Percentiles rank a stretch among this genome's conserved stretches.
Evolutionary conservation across 2,797 vertebrate genomes (phyloP).

Genomic region (Lateolabrax maculatus): DNA sequence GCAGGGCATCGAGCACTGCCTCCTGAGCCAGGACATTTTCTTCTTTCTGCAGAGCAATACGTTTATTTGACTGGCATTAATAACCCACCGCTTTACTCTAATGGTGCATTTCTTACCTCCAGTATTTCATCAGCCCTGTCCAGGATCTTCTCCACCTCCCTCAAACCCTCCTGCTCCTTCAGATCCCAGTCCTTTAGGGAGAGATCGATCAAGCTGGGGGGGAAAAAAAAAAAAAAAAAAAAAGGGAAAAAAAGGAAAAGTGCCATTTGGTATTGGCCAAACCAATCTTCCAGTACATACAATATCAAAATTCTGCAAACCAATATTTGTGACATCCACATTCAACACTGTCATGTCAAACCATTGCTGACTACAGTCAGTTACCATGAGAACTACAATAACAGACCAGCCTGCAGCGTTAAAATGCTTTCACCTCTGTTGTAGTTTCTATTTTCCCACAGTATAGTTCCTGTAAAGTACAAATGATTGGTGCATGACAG

Average conservation of each 20-base stretch:
- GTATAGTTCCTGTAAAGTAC: background rate
- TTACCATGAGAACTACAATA: background rate
- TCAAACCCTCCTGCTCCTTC: constrained; percentile 80
- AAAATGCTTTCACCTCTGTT: background rate
- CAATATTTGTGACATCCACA: background rate
- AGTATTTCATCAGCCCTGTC: constrained; percentile 77
- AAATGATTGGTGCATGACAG: background rate
- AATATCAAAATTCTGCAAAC: background rate
- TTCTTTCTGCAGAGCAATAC: constrained; percentile 77
- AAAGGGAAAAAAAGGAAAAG: background rate
- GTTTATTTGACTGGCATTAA: background rate
- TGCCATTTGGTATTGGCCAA: background rate
- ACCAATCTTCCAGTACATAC: background rate
- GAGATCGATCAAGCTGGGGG: constrained; percentile 35
- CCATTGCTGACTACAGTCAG: background rate
- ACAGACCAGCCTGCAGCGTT: background rate
- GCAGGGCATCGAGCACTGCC: constrained; percentile 75
- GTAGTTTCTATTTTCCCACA: background rate
- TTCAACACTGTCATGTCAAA: too few relatives aligned
- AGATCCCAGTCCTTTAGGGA: constrained; percentile 79
- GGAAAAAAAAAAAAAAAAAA: rapidly evolving
- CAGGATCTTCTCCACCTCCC: constrained; percentile 78
- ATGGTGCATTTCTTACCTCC: constrained; percentile 56
- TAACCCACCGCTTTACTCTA: background rate
- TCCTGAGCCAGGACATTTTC: constrained; percentile 83